Conservation (phyloP, 2,113 vertebrate species). For the Indri indri region DNA sequence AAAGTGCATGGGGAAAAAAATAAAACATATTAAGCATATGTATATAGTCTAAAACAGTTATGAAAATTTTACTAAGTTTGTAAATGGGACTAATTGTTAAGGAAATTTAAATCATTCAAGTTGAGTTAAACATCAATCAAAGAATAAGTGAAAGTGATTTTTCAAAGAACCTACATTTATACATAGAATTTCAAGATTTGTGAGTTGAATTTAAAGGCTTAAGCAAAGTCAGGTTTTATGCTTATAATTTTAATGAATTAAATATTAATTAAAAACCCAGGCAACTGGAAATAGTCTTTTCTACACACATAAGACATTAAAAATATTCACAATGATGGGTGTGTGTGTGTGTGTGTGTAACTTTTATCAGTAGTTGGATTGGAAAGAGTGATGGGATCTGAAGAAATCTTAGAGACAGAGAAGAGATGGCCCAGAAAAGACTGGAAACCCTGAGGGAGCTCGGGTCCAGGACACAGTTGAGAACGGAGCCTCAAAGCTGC, state of each 20-base stretch:
- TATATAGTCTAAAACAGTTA: slow-evolving; percentile 1
- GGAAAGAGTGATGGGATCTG: not conserved
- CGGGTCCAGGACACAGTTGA: not conserved
- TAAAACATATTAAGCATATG: not conserved
- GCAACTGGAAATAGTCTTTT: not conserved
- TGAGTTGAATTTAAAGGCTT: slow-evolving; percentile 45
- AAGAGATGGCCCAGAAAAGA: not conserved
- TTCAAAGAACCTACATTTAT: not conserved
- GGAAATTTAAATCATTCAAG: slow-evolving; percentile 31
- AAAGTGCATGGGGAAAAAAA: not conserved
- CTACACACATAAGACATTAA: not conserved
- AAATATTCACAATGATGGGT: not conserved
- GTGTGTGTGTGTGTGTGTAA: not conserved
- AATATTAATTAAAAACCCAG: not conserved
- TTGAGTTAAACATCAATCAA: slow-evolving; percentile 42
- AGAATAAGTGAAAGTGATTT: slow-evolving; percentile 25
- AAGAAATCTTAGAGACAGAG: not conserved
- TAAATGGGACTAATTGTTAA: slow-evolving; percentile 8
- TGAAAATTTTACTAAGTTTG: not conserved
- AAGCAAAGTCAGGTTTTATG: slow-evolving; percentile 13
- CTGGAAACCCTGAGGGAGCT: not conserved
- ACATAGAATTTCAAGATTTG: not conserved
- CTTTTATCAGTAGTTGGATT: not conserved
- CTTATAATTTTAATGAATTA: slow-evolving; percentile 25
- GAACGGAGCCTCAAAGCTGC: not conserved